Base-by-base conservation (phyloP, 2,113 vertebrate species). In the Tachysurus vachellii region DNA sequence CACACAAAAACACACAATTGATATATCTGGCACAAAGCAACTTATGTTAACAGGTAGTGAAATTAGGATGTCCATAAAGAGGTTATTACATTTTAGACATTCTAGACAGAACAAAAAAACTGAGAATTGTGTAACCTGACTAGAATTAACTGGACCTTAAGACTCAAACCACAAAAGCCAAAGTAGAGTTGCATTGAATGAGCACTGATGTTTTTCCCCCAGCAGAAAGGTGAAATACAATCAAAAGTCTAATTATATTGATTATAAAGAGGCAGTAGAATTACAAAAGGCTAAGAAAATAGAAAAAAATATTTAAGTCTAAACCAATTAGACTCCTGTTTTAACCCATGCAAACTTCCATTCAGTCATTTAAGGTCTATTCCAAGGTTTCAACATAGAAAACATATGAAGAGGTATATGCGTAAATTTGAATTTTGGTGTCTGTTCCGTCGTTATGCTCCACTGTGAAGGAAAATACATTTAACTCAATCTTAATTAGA, bases 71-170 rank as follows among this genome's bases (percentile, higher is more conserved):
- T 91, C 90, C 92, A 82, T 77, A 57, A 68, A 54, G 79, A 83
- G 90, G 89, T 93, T 84, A 56, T 89, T 95, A 94, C 95, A 95
- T 95, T 95, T 93, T 92, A 93, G 90, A 91, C 84, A 87, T 91
- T 91, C 92, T 93, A 91, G 88, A 90, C 92, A 80, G 88, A 47
- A 86, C 86, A 86, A 23, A 68, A 59, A 61, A 56, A 80, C 87
- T 90, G 57, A 70, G 56, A 17, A 79, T 8, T 89, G 66, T 86
- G 84, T 56, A 57, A 91, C 19, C 6, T 91, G 91, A 88, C 86
- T 73, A 92, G 87, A 68, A 71, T 89, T 90, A 93, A 91, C 86
- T 85, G 85, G 91, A 92, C 21, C 85, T 89, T 91, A 91, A 85
- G 88, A 92, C 87, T 68, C 26, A 1, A 61, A 80, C 50, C 36